A percentile compares a stretch with the other conserved stretches of the same genome.
phyloP scores from a whole-genome alignment of 2,888 invertebrate genomes.

The Tiliacea aurago region DNA sequence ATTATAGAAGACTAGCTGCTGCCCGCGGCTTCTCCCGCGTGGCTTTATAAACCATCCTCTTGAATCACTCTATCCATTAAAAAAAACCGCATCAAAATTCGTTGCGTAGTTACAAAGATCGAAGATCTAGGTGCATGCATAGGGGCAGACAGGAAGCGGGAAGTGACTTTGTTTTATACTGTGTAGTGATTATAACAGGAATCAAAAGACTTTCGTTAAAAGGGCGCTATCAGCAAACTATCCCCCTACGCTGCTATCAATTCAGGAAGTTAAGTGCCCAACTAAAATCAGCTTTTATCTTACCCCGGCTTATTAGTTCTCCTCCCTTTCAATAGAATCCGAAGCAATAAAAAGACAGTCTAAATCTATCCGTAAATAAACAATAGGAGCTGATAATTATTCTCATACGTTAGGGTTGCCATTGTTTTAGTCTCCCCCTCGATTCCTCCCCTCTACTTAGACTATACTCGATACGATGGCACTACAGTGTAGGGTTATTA shows the following conservation, averaged over 20 bases:
- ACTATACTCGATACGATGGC: conserved; percentile 81
- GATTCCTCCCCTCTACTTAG: conserved; percentile 74
- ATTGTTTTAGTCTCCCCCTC: conserved; percentile 82
- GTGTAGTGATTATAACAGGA: background rate
- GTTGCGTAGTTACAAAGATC: no score
- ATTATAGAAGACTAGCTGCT: background rate
- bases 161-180: no score
- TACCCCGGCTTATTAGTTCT: conserved; percentile 46
- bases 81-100: no score
- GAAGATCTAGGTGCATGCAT: no score
- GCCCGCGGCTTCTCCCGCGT: no score
- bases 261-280: conserved; percentile 35
- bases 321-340: conserved; percentile 44
- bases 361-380: conserved; percentile 78
- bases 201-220: background rate
- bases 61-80: no score
- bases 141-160: no score
- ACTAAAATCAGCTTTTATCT: conserved; percentile 40
- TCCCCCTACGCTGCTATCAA: background rate
- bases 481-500: conserved; percentile 84
- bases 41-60: no score
- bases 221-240: background rate
- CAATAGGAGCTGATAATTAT: conserved; percentile 85
- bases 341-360: conserved; percentile 82
- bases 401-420: conserved; percentile 76